Conservation (phyloP, 2,888 invertebrate genomes). For the Mantis religiosa region DNA sequence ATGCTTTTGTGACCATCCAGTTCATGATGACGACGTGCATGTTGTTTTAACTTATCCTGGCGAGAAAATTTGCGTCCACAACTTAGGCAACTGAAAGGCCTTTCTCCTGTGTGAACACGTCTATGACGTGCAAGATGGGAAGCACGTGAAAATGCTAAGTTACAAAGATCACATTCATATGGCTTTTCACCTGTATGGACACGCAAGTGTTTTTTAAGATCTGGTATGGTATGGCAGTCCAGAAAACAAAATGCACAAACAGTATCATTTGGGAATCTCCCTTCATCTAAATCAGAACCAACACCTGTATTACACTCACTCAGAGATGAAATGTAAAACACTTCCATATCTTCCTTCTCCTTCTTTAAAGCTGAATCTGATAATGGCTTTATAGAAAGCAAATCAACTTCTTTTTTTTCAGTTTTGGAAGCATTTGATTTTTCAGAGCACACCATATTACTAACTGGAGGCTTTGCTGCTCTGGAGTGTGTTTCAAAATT, state of each 20-base stretch:
- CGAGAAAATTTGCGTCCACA: slow-evolving; percentile 68
- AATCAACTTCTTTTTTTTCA: background rate
- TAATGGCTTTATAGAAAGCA: background rate
- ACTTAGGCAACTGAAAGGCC: slow-evolving; percentile 75
- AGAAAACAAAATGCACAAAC: slow-evolving; percentile 13
- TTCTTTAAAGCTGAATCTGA: background rate
- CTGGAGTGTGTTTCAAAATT: background rate
- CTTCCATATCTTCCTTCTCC: slow-evolving; percentile 4
- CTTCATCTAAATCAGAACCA: background rate
- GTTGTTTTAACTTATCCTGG: slow-evolving; percentile 67
- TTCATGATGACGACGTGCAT: slow-evolving; percentile 45
- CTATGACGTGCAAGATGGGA: slow-evolving; percentile 66
- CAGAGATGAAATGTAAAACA: slow-evolving; percentile 5
- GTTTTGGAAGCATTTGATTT: background rate
- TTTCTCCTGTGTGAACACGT: slow-evolving; percentile 77
- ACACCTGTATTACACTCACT: background rate
- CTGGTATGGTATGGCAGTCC: slow-evolving; percentile 32
- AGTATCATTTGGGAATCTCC: background rate
- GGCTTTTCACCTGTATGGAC: slow-evolving; percentile 35
- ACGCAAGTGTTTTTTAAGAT: slow-evolving; percentile 34
- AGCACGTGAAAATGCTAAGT: slow-evolving; percentile 55
- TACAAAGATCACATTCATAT: slow-evolving; percentile 35
- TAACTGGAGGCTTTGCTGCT: background rate
- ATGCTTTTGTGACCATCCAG: background rate
- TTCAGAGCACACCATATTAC: background rate